Conservation (phyloP, 2,113 vertebrate species). For the Austrofundulus limnaeus region DNA sequence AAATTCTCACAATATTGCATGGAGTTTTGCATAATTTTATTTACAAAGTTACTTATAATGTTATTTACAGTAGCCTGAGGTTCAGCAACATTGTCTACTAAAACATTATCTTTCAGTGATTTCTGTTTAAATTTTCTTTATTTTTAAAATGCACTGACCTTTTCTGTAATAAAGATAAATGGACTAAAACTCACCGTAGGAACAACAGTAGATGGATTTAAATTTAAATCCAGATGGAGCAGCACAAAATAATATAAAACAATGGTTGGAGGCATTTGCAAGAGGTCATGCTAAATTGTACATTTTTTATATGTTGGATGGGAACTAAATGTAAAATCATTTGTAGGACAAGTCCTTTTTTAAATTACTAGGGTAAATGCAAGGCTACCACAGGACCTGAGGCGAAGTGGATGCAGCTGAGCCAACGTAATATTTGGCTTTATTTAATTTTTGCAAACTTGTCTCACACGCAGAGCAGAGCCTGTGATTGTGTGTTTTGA, state of each 20-base stretch:
- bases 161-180: background rate
- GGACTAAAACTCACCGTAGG: conserved; percentile 1
- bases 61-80: too few species aligned
- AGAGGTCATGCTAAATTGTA: conserved; percentile 23
- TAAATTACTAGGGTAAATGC: conserved; percentile 46
- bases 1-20: too few species aligned
- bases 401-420: conserved; percentile 53
- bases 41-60: too few species aligned
- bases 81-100: background rate
- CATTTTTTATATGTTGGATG: conserved; percentile 31
- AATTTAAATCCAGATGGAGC: conserved; percentile 4
- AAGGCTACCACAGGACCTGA: conserved; percentile 44
- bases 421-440: conserved; percentile 42
- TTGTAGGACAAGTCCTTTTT: conserved; percentile 24
- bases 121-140: background rate
- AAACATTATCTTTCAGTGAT: background rate
- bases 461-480: conserved; percentile 29
- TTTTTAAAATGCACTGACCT: conserved; percentile 3
- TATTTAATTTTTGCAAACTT: conserved; percentile 57
- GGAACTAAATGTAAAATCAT: conserved; percentile 39
- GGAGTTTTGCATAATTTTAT: too few species aligned
- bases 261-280: conserved; percentile 14
- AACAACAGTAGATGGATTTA: background rate
- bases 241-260: conserved; percentile 9
- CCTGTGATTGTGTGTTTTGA: conserved; percentile 14